Conservation (phyloP, 1,140 invertebrate species). For the Ostrea edulis region DNA sequence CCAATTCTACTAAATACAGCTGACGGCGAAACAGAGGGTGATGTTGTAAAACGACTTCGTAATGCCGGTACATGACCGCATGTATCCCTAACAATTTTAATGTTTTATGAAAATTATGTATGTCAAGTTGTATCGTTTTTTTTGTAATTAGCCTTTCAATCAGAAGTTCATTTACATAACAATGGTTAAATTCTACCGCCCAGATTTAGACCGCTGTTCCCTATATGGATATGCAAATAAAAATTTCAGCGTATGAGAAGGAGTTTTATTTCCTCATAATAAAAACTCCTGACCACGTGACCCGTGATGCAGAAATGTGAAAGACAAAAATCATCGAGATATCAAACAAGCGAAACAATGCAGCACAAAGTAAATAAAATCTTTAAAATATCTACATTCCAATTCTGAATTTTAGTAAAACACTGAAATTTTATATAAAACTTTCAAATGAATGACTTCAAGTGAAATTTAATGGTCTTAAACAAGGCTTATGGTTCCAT, state of each 20-base stretch:
- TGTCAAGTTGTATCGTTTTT: neutral
- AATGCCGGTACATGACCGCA: neutral
- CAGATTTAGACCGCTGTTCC: conserved; percentile 22
- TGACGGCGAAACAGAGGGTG: neutral
- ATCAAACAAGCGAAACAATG: neutral
- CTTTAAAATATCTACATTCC: neutral
- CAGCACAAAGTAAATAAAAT: neutral
- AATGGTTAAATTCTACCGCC: conserved; percentile 20
- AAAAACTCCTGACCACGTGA: neutral
- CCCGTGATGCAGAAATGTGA: neutral
- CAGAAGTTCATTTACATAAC: conserved; percentile 17
- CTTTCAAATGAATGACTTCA: too few species aligned
- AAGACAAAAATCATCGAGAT: neutral
- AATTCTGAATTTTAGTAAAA: neutral
- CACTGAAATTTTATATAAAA: too few species aligned
- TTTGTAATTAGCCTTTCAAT: conserved; percentile 35
- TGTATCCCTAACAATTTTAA: neutral
- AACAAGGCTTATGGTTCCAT: too few species aligned
- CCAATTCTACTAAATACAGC: neutral
- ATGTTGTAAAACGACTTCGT: neutral
- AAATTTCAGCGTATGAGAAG: conserved; percentile 26
- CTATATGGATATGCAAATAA: conserved; percentile 24
- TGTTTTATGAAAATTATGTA: conserved; percentile 27
- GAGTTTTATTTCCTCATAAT: conserved; percentile 7
- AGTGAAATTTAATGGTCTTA: too few species aligned